These are phyloP conservation scores for Natator depressus DNA, from an alignment of 2,113 vertebrate species.

Conservation along the genomic window DNA sequence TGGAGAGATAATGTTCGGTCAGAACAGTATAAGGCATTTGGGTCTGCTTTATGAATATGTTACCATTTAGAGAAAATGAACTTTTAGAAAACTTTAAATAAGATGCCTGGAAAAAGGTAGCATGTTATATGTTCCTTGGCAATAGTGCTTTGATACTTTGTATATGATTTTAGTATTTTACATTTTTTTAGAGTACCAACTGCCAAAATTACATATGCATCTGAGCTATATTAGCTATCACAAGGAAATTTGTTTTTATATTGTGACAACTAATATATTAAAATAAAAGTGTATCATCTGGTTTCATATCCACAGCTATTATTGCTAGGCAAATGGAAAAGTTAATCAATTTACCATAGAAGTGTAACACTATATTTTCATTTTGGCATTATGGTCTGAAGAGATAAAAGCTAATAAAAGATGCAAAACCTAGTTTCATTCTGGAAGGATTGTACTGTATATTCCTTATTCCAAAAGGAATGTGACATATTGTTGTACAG, in stretches of 20 bases:
- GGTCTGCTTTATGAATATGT: background rate
- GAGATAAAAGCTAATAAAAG: background rate
- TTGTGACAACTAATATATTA: background rate
- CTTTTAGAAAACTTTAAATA: background rate
- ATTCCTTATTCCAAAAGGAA: background rate
- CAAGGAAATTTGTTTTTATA: background rate
- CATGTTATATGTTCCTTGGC: background rate
- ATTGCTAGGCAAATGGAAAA: background rate
- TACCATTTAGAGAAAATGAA: background rate
- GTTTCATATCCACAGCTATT: background rate
- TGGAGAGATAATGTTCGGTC: background rate
- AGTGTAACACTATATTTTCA: accelerated
- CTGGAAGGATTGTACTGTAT: background rate
- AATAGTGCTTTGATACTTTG: background rate
- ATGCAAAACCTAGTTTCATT: background rate
- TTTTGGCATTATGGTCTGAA: background rate
- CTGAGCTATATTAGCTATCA: background rate
- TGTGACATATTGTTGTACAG: background rate
- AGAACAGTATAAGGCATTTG: background rate
- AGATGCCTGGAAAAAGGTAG: background rate
- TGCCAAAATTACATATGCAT: background rate
- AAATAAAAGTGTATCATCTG: background rate
- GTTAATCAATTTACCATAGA: background rate
- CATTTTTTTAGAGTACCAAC: background rate
- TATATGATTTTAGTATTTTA: background rate